Evolutionary conservation across 2,888 invertebrate genomes (phyloP).

Genomic region (Tinea semifulvella): DNA sequence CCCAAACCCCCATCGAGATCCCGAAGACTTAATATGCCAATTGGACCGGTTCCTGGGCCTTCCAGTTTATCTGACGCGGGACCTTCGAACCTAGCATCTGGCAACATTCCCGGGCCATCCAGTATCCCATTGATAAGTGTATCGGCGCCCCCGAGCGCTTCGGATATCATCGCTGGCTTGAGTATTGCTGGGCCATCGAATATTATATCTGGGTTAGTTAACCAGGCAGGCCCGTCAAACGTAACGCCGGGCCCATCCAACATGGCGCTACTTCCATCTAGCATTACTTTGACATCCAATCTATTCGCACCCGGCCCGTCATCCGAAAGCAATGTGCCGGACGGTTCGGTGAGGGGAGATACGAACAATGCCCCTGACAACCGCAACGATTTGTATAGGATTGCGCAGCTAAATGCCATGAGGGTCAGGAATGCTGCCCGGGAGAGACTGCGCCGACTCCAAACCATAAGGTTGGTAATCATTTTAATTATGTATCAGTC

Average conservation of each 20-base stretch:
- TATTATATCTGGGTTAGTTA: no score
- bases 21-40: constrained; percentile 21
- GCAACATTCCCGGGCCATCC: constrained; percentile 25
- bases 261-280: no score
- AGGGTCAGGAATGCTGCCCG: constrained; percentile 48
- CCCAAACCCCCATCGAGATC: constrained; percentile 29
- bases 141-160: background rate
- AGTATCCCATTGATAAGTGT: no score
- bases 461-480: constrained; percentile 49
- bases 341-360: constrained; percentile 30
- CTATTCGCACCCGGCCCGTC: background rate
- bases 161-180: no score
- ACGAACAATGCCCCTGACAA: constrained; percentile 34
- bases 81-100: constrained; percentile 34
- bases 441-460: constrained; percentile 45
- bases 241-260: background rate
- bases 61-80: constrained; percentile 42
- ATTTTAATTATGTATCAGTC: no score
- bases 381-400: constrained; percentile 46
- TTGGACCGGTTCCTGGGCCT: constrained; percentile 24
- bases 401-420: constrained; percentile 51
- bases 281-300: no score
- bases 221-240: background rate
- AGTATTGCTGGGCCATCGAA: no score
- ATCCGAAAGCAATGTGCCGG: background rate